phyloP scores from a whole-genome alignment of 2,113 vertebrate species.

The Petroica traversi region DNA sequence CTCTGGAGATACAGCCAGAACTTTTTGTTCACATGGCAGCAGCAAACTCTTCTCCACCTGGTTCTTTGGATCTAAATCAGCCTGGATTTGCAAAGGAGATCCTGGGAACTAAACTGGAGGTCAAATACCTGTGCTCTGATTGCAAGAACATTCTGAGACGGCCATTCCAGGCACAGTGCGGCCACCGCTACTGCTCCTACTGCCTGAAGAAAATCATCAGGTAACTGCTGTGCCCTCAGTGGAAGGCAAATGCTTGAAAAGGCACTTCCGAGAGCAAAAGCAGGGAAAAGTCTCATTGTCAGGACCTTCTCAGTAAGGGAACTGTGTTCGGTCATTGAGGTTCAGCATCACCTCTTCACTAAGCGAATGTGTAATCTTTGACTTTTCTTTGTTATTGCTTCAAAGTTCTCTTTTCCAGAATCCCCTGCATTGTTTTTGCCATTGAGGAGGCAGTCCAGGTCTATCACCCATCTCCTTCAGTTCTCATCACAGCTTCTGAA shows the following conservation, averaged over 20 bases:
- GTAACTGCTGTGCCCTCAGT: constrained; percentile 57
- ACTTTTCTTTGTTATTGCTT: not conserved
- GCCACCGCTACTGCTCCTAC: constrained; percentile 90
- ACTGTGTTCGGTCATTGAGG: not conserved
- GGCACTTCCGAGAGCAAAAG: not conserved
- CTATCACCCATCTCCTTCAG: not conserved
- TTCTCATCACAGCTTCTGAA: not conserved
- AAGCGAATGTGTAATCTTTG: not conserved
- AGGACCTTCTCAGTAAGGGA: not conserved
- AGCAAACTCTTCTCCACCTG: constrained; percentile 83
- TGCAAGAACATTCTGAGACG: constrained; percentile 87
- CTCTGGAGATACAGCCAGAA: not conserved
- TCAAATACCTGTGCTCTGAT: constrained; percentile 90
- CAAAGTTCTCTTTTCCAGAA: not conserved
- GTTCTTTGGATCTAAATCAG: constrained; percentile 86
- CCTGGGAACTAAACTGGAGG: constrained; percentile 85
- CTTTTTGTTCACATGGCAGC: constrained; percentile 74
- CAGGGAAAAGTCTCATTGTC: not conserved
- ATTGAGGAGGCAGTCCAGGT: not conserved
- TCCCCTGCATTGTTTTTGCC: not conserved
- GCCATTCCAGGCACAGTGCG: constrained; percentile 91
- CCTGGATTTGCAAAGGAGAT: constrained; percentile 87
- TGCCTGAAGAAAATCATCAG: constrained; percentile 88
- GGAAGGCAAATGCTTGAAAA: not conserved
- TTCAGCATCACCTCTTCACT: not conserved